A percentile compares a stretch with the other conserved stretches of the same genome.
These are phyloP conservation scores for Botia kubotai DNA, from an alignment of 2,797 vertebrate genomes.

Conservation along the genomic window DNA sequence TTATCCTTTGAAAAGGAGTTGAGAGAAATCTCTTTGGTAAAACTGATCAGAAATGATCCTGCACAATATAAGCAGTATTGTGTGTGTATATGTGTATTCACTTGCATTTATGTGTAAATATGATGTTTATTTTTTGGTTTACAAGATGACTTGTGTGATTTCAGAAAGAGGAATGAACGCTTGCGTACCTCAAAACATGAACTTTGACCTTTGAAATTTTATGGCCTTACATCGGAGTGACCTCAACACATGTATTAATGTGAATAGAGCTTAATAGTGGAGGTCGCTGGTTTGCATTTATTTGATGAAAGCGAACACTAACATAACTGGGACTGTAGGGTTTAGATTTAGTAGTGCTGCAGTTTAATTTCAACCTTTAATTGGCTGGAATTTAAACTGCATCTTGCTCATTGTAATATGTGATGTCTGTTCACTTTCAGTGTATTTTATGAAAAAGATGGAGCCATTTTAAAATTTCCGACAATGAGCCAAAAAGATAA, in stretches of 20 bases:
- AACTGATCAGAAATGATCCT: conserved; percentile 44
- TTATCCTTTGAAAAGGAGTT: conserved; percentile 43
- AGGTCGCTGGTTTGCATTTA: conserved; percentile 72
- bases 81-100: conserved; percentile 53
- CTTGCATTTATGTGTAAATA: conserved; percentile 58
- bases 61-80: conserved; percentile 46
- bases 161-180: conserved; percentile 72
- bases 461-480: conserved; percentile 81
- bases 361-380: conserved; percentile 27
- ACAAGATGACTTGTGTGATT: conserved; percentile 59
- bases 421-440: background rate
- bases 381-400: conserved; percentile 19
- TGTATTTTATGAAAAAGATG: conserved; percentile 58
- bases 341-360: conserved; percentile 23
- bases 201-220: conserved; percentile 84
- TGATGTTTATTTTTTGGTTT: conserved; percentile 60
- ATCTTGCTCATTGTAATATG: conserved; percentile 24
- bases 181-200: conserved; percentile 91
- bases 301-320: conserved; percentile 55
- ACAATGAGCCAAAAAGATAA: conserved; percentile 79
- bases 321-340: conserved; percentile 34
- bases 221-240: conserved; percentile 86
- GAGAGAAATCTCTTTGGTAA: conserved; percentile 18
- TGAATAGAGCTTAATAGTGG: conserved; percentile 65
- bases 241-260: conserved; percentile 77